These are phyloP conservation scores for Samia ricini DNA, from an alignment of 1,140 invertebrate species.

Conservation along the genomic window DNA sequence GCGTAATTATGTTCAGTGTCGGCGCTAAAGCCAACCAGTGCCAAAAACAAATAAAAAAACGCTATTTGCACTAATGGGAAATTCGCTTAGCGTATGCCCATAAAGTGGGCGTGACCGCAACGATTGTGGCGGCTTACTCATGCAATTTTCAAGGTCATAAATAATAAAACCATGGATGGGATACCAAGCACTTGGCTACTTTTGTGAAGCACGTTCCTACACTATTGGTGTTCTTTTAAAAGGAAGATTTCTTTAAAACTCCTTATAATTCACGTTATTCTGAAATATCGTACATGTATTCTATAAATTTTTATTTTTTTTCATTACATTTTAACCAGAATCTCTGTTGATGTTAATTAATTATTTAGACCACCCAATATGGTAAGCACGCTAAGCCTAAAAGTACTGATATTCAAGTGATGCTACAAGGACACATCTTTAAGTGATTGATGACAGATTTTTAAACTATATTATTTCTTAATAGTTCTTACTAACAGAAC, in stretches of 20 bases:
- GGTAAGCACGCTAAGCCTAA: no score
- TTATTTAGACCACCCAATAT: no score
- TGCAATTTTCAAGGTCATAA: slow-evolving; percentile 76
- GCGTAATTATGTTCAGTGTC: not conserved
- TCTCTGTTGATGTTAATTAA: no score
- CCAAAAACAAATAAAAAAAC: slow-evolving; percentile 57
- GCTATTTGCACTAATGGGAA: slow-evolving; percentile 55
- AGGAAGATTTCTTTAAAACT: slow-evolving; percentile 10
- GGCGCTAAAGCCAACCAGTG: slow-evolving; percentile 19
- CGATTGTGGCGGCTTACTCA: slow-evolving; percentile 66
- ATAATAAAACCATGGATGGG: slow-evolving; percentile 73
- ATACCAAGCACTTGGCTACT: slow-evolving; percentile 70
- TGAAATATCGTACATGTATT: no score
- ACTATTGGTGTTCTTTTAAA: slow-evolving; percentile 62
- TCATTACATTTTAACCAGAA: no score
- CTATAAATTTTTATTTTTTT: no score
- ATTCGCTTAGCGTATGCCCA: slow-evolving; percentile 64
- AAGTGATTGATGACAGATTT: no score
- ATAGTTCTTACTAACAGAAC: no score
- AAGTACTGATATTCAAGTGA: no score
- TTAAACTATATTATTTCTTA: no score
- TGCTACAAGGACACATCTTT: no score
- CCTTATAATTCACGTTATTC: not conserved
- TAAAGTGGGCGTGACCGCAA: slow-evolving; percentile 73
- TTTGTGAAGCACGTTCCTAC: slow-evolving; percentile 45